Evolutionary conservation across 2,797 vertebrate genomes (phyloP), one percentile per base, ranked within the genome.

Genomic region (Pseudomugil gertrudae): DNA sequence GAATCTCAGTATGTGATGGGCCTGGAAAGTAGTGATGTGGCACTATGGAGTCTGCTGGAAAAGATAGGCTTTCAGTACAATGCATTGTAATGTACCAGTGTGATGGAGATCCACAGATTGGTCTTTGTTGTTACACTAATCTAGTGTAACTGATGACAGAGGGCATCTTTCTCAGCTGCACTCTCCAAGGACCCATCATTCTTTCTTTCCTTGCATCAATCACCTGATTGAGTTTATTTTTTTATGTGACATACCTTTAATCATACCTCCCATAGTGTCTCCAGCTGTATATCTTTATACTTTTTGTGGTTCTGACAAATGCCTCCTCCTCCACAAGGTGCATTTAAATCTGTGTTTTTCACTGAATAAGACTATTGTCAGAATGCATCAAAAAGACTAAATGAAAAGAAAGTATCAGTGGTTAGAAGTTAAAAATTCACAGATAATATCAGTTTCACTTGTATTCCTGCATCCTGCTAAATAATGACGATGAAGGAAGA

Each of bases 91-190:
- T 68, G 76, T 81, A 79, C 63, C 67, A 30, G 32, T 55, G 68
- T 63, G 64, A 53, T 80, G 60, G 74, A 69, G 74, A 84, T 79
- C 58, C 75, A 79, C 72, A 77, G 71, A 75, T 81, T 81, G 66
- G 55, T 90, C 82, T 90, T 87, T 92, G 86, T 83, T 81, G 78
- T 75, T 66, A 71, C 87, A 80, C 81, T 86, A 84, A 89, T 92
- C 76, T 87, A 78, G 78, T 89, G 89, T 87, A 91, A 87, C 84
- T 83, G 85, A 90, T 90, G 87, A 83, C 78, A 63, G 60, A 73
- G 66, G 75, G 87, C 57, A 45, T 83, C 79, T 79, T 87, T 74
- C 76, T 88, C 86, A 90, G 84, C 81, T 85, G 66, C 66, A 85
- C 54, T 50, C 69, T 86, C 88, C 66, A 79, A 62, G 69, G 66